Conservation (phyloP, 2,797 vertebrate species). For the Thripadectes ignobilis region DNA sequence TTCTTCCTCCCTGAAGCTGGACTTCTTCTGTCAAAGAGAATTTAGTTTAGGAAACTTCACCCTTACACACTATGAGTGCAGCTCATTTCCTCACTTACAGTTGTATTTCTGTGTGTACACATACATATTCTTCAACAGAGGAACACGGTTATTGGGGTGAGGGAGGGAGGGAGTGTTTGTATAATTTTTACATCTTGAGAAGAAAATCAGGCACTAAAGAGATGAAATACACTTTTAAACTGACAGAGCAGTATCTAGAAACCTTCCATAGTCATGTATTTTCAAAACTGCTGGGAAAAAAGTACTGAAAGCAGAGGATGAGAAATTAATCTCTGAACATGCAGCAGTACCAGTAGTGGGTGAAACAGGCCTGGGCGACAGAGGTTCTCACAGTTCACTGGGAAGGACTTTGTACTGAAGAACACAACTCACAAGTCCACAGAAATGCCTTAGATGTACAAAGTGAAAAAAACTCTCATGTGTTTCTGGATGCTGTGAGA, state of each 20-base stretch:
- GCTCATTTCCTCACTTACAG: conserved; percentile 16
- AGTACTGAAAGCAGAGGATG: not conserved
- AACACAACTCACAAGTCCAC: not conserved
- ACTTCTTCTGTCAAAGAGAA: conserved; percentile 33
- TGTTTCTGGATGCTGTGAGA: not conserved
- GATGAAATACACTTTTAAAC: not conserved
- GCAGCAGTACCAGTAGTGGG: not conserved
- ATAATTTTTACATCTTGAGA: not conserved
- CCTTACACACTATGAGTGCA: not conserved
- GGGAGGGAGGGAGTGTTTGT: not conserved
- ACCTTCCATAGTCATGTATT: not conserved
- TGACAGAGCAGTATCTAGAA: not conserved
- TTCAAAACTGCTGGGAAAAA: not conserved
- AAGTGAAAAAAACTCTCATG: not conserved
- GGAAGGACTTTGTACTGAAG: conserved; percentile 1
- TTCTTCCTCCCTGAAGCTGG: not conserved
- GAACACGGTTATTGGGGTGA: not conserved
- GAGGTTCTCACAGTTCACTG: not conserved
- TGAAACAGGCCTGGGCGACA: not conserved
- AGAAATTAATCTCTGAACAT: conserved; percentile 21
- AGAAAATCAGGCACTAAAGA: not conserved
- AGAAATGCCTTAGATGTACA: not conserved
- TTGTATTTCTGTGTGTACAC: not conserved
- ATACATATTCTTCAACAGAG: not conserved
- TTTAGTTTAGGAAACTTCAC: conserved; percentile 21